These are phyloP conservation scores for Horisme vitalbata DNA, from an alignment of 2,888 invertebrate species.

Conservation along the genomic window DNA sequence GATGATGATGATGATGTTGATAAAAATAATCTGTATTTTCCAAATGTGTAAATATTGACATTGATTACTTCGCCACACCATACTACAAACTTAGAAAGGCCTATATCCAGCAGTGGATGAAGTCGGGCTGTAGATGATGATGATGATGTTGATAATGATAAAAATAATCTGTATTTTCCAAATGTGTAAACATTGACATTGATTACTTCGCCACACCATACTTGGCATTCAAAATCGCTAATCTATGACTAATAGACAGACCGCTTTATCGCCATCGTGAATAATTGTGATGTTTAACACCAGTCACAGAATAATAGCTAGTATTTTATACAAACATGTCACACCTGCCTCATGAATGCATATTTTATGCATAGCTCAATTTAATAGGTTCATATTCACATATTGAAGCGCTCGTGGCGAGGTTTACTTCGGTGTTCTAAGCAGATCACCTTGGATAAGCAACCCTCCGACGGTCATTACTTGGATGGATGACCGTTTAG, in stretches of 20 bases:
- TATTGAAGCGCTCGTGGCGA: too few species aligned
- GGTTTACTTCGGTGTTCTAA: too few species aligned
- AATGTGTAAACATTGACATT: slow-evolving; percentile 9
- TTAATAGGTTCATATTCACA: too few species aligned
- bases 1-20: too few species aligned
- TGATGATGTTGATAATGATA: too few species aligned
- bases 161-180: slow-evolving; percentile 4
- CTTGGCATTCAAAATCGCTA: slow-evolving; percentile 55
- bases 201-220: slow-evolving; percentile 6
- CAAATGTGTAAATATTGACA: slow-evolving; percentile 7
- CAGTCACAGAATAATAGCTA: slow-evolving; percentile 7
- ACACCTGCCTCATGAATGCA: slow-evolving; percentile 27
- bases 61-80: slow-evolving; percentile 7
- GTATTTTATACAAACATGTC: slow-evolving; percentile 32
- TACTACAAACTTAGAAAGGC: not conserved
- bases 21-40: slow-evolving; percentile 5
- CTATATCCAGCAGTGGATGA: too few species aligned
- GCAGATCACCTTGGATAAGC: too few species aligned
- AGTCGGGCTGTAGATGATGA: too few species aligned
- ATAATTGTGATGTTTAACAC: slow-evolving; percentile 36
- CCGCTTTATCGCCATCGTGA: slow-evolving; percentile 44
- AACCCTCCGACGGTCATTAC: too few species aligned
- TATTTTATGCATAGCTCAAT: not conserved
- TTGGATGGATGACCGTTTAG: too few species aligned
- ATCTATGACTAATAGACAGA: slow-evolving; percentile 56